phyloP scores from a whole-genome alignment of 2,888 invertebrate genomes.

The Thereva nobilitata region DNA sequence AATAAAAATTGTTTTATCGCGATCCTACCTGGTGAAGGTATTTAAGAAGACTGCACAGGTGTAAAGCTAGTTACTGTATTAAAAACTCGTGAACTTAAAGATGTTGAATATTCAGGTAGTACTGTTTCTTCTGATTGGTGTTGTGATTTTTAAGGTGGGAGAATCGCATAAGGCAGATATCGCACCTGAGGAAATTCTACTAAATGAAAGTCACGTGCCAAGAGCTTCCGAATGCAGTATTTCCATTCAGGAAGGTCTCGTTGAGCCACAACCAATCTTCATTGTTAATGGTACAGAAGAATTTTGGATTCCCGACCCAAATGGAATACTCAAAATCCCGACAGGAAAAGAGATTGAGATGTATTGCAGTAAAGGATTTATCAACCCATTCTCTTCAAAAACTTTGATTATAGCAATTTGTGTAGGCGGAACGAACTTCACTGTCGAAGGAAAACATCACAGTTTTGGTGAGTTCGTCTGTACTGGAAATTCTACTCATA shows the following conservation, averaged over 20 bases:
- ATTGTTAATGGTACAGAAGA: constrained; percentile 55
- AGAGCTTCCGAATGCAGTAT: constrained; percentile 9
- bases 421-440: constrained; percentile 47
- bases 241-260: constrained; percentile 14
- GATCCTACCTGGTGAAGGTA: constrained; percentile 27
- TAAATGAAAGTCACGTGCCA: not conserved
- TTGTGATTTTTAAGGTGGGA: too few relatives aligned
- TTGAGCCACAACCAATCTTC: constrained; percentile 65
- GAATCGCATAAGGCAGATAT: not conserved
- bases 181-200: not conserved
- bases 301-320: constrained; percentile 48
- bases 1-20: constrained; percentile 1
- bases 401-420: constrained; percentile 49
- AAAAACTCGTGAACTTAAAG: constrained; percentile 2
- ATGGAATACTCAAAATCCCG: constrained; percentile 49
- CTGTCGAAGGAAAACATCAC: constrained; percentile 43
- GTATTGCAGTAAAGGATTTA: constrained; percentile 46
- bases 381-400: constrained; percentile 40
- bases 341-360: constrained; percentile 50
- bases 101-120: too few relatives aligned
- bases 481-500: constrained; percentile 48
- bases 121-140: too few relatives aligned
- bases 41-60: constrained; percentile 21
- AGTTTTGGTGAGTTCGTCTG: constrained; percentile 52
- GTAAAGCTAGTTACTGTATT: not conserved